Percentiles rank a stretch among this genome's conserved stretches.
These are phyloP conservation scores for Ditula angustiorana DNA, from an alignment of 2,888 invertebrate species.

Conservation along the genomic window DNA sequence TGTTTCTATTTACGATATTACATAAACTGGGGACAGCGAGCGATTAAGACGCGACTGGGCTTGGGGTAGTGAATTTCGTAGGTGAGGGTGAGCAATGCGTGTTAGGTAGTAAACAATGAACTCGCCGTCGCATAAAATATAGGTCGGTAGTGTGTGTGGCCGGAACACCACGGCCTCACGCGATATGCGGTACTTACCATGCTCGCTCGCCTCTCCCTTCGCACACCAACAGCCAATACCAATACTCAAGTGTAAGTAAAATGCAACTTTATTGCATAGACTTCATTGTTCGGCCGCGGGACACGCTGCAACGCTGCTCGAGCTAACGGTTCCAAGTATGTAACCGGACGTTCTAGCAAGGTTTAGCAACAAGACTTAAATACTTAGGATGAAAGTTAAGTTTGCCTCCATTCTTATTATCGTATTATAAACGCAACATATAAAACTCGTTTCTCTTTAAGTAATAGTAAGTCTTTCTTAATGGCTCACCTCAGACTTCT, in stretches of 20 bases:
- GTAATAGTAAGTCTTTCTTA: too few relatives aligned
- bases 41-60: slow-evolving; percentile 47
- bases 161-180: slow-evolving; percentile 67
- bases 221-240: slow-evolving; percentile 42
- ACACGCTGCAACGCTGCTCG: slow-evolving; percentile 43
- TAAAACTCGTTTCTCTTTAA: background rate
- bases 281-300: slow-evolving; percentile 56
- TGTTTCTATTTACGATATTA: slow-evolving; percentile 14
- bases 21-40: slow-evolving; percentile 41
- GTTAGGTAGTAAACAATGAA: slow-evolving; percentile 76
- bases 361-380: slow-evolving; percentile 26
- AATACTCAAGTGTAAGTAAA: slow-evolving; percentile 48
- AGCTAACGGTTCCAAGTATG: slow-evolving; percentile 36
- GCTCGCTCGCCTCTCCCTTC: slow-evolving; percentile 42
- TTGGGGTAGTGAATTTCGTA: slow-evolving; percentile 51
- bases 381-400: slow-evolving; percentile 30
- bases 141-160: slow-evolving; percentile 79
- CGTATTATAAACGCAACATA: slow-evolving; percentile 20
- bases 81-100: slow-evolving; percentile 62
- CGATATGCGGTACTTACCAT: slow-evolving; percentile 56
- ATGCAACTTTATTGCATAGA: slow-evolving; percentile 60
- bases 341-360: slow-evolving; percentile 31
- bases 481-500: background rate
- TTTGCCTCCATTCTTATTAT: slow-evolving; percentile 23
- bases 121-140: slow-evolving; percentile 80